Base-by-base conservation (phyloP, 2,888 invertebrate species). In the Nymphalis c-album region DNA sequence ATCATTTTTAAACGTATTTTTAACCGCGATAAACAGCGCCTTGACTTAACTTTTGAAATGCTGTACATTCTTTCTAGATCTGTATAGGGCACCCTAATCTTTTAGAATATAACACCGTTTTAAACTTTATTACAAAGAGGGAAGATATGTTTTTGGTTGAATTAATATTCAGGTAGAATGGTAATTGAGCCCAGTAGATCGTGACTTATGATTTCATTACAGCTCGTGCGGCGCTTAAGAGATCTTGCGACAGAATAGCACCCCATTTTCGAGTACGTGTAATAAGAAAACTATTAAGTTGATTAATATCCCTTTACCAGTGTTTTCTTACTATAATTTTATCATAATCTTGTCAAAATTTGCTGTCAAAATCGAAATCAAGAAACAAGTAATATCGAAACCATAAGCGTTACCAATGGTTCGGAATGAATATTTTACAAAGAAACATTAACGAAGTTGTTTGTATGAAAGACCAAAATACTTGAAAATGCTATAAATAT, bases 141-240 rank as follows among this genome's bases (percentile, higher is more conserved):
- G 65, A 74, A 67, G 64, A 66, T 61, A 20, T 31, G 48, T 64
- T 72, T 68, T 74, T 2, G 7, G 22, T 60, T 67, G 63, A 48
- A 60, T 22, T 59, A 40, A 58, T 63, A 51, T 50, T 65, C 62
- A 64, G 63, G 70, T 61, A 74, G 62, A 64, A 70, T 57, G 63
- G 77, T 76, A 75, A 75, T 72, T 73, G 74, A 76, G 72, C 75
- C 75, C 73, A 79, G 73, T 69, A 77, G 80, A 82, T 86, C 87
- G 87, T 87, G 87, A 87, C 85, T 87, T 84, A 82, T 78, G 82
- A 82, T 86, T 87, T 85, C 84, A 84, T 85, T 86, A 84, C 73
- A 70, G 76, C 75, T 81, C 85, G 84, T 85, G 85, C 83, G 80
- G 78, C 72, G 77, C 73, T 75, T 72, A 63, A 55, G 60, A 65